Conservation (phyloP, 30 jellyfish, hydroid and myxozoan genomes). For the Pseudorhiza aurosa region DNA sequence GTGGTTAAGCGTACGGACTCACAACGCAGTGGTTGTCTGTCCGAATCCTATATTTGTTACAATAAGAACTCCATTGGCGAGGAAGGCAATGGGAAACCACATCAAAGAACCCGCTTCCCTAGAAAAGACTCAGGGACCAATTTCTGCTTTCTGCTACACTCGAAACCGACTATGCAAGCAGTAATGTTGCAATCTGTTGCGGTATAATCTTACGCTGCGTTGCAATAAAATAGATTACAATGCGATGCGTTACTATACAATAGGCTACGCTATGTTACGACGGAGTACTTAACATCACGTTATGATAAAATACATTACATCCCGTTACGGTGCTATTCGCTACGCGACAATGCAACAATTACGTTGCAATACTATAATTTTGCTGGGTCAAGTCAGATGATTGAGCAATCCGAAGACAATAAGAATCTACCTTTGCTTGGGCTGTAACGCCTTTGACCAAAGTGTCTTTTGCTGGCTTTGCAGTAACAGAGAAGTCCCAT, state of each 20-base stretch:
- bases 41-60: no score
- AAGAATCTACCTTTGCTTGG: slow-evolving; percentile 44
- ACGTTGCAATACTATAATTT: not conserved
- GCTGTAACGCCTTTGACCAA: slow-evolving; percentile 39
- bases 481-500: slow-evolving; percentile 54
- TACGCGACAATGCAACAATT: not conserved
- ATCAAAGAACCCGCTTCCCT: no score
- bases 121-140: no score
- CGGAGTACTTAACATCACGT: not conserved
- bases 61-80: no score
- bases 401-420: no score
- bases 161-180: no score
- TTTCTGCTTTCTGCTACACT: no score
- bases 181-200: not conserved
- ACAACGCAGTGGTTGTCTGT: no score
- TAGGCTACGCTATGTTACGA: not conserved
- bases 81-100: no score
- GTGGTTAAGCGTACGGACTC: no score
- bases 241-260: not conserved
- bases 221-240: not conserved
- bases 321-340: not conserved
- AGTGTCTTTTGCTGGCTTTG: slow-evolving; percentile 29
- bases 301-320: not conserved
- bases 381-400: no score
- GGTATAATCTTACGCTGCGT: not conserved